phyloP scores from a whole-genome alignment of 2,113 vertebrate genomes.

The Lonchura striata region DNA sequence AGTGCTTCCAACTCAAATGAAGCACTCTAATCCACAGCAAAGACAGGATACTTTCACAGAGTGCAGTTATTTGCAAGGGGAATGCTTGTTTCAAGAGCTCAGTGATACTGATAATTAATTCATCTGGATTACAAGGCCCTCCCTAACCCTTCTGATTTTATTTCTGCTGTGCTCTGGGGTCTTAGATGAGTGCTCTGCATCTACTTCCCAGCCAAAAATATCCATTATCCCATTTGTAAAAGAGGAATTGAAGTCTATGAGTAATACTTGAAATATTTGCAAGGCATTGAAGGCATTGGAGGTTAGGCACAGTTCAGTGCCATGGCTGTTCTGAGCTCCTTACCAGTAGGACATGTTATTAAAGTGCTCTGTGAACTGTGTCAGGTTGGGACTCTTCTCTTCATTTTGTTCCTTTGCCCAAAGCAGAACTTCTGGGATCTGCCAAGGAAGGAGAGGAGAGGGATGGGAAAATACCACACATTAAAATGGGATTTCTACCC shows the following conservation, averaged over 20 bases:
- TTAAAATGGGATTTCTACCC: not conserved
- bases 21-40: not conserved
- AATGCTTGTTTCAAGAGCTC: not conserved
- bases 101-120: not conserved
- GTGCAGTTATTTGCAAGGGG: not conserved
- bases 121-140: not conserved
- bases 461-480: not conserved
- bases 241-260: not conserved
- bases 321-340: not conserved
- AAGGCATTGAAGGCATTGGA: not conserved
- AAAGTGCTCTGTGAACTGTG: slow-evolving; percentile 99
- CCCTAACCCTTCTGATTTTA: not conserved
- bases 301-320: not conserved
- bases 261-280: not conserved
- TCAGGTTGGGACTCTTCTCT: slow-evolving; percentile 98
- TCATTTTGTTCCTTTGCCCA: slow-evolving; percentile 99
- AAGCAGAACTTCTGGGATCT: slow-evolving; percentile 97
- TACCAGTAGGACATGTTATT: slow-evolving; percentile 99
- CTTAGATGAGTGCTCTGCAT: not conserved
- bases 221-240: not conserved
- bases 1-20: not conserved
- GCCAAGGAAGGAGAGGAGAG: not conserved
- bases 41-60: not conserved
- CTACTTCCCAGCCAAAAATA: not conserved
- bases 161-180: not conserved